These are phyloP conservation scores for Campoplex capitator DNA, from an alignment of 2,888 invertebrate species.

Conservation along the genomic window DNA sequence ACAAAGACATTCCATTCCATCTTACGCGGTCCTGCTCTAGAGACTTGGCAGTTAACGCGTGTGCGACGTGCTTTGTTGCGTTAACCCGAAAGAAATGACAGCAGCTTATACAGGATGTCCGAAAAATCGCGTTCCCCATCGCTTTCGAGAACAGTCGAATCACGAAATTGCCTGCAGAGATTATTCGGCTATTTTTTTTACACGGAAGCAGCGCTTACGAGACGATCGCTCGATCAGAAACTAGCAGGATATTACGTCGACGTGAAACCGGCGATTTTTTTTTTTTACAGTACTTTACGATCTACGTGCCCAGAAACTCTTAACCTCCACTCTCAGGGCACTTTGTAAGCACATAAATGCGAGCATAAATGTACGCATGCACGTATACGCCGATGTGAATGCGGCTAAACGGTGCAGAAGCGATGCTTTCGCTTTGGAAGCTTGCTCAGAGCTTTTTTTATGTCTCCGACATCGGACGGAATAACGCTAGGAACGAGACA, in stretches of 20 bases:
- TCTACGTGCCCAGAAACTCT: neutral
- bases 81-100: constrained; percentile 15
- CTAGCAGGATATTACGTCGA: neutral
- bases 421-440: constrained; percentile 53
- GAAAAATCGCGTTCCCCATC: neutral
- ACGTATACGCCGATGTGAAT: constrained; percentile 22
- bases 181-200: neutral
- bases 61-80: constrained; percentile 32
- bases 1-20: constrained; percentile 80
- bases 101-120: neutral
- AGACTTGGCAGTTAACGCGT: constrained; percentile 37
- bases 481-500: neutral
- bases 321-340: neutral
- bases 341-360: neutral
- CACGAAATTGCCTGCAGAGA: neutral
- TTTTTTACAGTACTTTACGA: neutral
- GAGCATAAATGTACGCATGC: neutral
- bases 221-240: neutral
- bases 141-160: neutral
- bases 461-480: neutral
- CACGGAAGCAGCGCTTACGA: neutral
- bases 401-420: constrained; percentile 30
- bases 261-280: neutral
- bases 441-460: constrained; percentile 30
- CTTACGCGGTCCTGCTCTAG: constrained; percentile 70